These are phyloP conservation scores for Xenopus petersii DNA, from an alignment of 2,797 vertebrate species.

Conservation along the genomic window DNA sequence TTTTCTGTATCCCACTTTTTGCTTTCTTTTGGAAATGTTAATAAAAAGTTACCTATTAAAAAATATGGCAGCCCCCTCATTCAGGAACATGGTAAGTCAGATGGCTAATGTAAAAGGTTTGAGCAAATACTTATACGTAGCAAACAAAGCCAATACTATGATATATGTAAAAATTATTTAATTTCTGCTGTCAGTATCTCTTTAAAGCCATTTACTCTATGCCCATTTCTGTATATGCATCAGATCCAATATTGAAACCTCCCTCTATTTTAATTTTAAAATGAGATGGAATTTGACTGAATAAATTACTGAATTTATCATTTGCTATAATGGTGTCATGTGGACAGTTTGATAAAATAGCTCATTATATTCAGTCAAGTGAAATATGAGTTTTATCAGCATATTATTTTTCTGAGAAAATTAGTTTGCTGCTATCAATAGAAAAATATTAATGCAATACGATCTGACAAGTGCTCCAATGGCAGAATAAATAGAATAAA, in stretches of 20 bases:
- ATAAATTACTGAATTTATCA: slow-evolving; percentile 79
- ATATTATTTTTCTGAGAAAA: slow-evolving; percentile 70
- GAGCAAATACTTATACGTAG: too few relatives aligned
- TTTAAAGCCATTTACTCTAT: neutral
- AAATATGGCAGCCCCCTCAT: too few relatives aligned
- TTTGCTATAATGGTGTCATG: slow-evolving; percentile 71
- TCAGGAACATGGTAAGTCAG: too few relatives aligned
- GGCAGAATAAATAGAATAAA: slow-evolving; percentile 15
- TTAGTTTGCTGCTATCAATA: slow-evolving; percentile 71
- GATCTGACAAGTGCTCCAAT: slow-evolving; percentile 57
- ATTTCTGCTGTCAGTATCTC: too few relatives aligned
- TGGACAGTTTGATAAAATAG: slow-evolving; percentile 79
- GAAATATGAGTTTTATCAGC: slow-evolving; percentile 77
- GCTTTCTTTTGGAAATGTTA: too few relatives aligned
- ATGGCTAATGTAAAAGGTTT: too few relatives aligned
- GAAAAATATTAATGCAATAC: slow-evolving; percentile 61
- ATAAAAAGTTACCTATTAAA: too few relatives aligned
- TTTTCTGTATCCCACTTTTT: too few relatives aligned
- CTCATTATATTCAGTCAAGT: slow-evolving; percentile 78
- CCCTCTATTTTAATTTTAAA: slow-evolving; percentile 63
- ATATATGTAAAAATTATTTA: too few relatives aligned
- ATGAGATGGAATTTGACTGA: slow-evolving; percentile 68
- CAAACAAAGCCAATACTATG: too few relatives aligned
- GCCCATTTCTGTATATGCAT: neutral
- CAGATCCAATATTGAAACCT: slow-evolving; percentile 32